Conservation (phyloP, 2,797 vertebrate species). For the Mycteria americana region DNA sequence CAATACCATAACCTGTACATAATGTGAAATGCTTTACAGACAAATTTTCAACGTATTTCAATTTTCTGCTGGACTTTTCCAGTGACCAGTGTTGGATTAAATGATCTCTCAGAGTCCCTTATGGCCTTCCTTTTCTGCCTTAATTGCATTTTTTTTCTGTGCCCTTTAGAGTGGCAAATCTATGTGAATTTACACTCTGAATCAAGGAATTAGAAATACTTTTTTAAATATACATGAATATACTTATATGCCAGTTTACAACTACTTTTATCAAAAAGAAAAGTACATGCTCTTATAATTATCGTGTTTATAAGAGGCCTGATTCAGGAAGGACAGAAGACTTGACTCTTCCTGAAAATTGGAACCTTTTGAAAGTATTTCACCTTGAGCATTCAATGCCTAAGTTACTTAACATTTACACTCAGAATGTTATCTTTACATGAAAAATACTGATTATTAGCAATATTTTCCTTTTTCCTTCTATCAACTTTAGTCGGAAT, state of each 20-base stretch:
- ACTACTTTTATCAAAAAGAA: not conserved
- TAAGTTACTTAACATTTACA: not conserved
- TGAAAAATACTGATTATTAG: not conserved
- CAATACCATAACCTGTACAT: not conserved
- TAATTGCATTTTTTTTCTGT: not conserved
- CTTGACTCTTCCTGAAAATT: not conserved
- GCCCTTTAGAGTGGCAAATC: not conserved
- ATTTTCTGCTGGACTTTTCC: not conserved
- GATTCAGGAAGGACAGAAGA: not conserved
- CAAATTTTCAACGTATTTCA: not conserved
- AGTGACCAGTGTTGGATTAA: not conserved
- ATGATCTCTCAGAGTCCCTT: not conserved
- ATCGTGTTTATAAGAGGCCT: not conserved
- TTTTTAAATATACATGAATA: not conserved
- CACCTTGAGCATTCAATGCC: not conserved
- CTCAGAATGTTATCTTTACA: not conserved
- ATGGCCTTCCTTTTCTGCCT: not conserved
- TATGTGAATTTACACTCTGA: not conserved
- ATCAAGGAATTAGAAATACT: not conserved
- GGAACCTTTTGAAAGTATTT: not conserved
- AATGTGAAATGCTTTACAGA: not conserved
- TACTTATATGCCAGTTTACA: not conserved
- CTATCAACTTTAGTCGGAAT: not conserved
- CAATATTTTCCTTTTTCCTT: not conserved
- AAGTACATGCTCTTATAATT: not conserved